Evolutionary conservation across 1,140 invertebrate genomes (phyloP), one percentile per base, ranked within the genome.

Genomic region (Cephus cinctus): DNA sequence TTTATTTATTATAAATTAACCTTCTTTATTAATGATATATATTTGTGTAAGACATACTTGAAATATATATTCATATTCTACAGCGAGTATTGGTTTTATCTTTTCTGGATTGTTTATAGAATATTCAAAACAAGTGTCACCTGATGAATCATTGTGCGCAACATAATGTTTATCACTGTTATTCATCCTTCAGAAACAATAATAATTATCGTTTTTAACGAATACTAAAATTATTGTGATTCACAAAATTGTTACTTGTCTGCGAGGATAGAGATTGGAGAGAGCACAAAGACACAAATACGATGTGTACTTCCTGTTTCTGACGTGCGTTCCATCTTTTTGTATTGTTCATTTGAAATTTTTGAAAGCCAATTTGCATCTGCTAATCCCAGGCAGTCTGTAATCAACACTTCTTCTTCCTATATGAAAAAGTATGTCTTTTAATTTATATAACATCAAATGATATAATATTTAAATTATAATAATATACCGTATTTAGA

Each of bases 11-110:
- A 9, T 12, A 38, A 18, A 38, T 38, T 38, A 38, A 2, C 4
- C 2, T 14, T 11, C 16, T n/a, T n/a, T 38, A 38, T 38, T n/a
- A 38, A 11, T 12, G 35, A n/a, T 38, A 16, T 12, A 38, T 38
- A 15, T 12, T 30, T 11, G 12, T 30, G 16, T 2, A 11, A 38
- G 11, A 18, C 11, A 18, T 16, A 38, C 32, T 30, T 40, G 5
- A 2, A 56, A 46, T 38, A 42, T 2, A 5, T 59, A 61, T 16
- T 54, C 47, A 18, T 51, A 61, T 6, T 61, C 56, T n/a, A 56
- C 35, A n/a, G 56, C 36, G 32, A 59, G 57, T 19, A 57, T 27
- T 0, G 56, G 50, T 15, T 50, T 44, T 12, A 19, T 38, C 30
- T 44, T 43, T 50, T 50, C 41, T 4, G 47, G 30, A 9, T 32